Conservation (phyloP, 1,140 invertebrate species). For the Phortica variegata region DNA sequence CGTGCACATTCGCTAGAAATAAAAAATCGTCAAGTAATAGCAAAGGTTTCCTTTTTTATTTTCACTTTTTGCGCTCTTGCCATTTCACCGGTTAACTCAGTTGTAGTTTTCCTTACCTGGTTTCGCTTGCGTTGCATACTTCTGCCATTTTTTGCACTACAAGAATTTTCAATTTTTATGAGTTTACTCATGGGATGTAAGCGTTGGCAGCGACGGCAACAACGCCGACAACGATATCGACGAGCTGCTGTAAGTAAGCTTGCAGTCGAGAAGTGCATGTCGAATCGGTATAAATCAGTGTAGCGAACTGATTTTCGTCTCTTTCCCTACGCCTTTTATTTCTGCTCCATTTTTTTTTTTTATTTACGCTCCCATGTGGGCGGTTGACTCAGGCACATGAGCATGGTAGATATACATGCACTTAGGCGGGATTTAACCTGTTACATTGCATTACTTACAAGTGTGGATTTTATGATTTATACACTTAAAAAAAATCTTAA, state of each 20-base stretch:
- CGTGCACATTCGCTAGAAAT: neutral
- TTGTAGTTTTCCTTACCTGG: constrained; percentile 2
- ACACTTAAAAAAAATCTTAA: too few relatives aligned
- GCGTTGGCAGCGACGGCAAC: neutral
- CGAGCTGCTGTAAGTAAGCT: constrained; percentile 7
- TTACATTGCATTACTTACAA: too few relatives aligned
- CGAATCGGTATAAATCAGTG: constrained; percentile 32
- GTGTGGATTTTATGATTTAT: too few relatives aligned
- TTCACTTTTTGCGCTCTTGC: constrained; percentile 1
- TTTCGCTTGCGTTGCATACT: constrained; percentile 3
- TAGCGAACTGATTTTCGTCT: neutral
- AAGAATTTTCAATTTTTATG: constrained; percentile 40
- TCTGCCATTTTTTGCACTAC: constrained; percentile 22
- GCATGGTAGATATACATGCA: too few relatives aligned
- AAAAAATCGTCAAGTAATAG: constrained; percentile 3
- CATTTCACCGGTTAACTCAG: neutral
- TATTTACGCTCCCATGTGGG: too few relatives aligned
- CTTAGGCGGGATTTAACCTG: too few relatives aligned
- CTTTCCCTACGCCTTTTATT: neutral
- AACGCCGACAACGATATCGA: neutral
- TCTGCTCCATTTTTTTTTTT: constrained; percentile 2
- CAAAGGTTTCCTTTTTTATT: neutral
- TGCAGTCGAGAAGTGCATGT: constrained; percentile 14
- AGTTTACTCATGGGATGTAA: constrained; percentile 28
- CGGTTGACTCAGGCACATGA: too few relatives aligned